Evolutionary conservation across 2,797 vertebrate species (phyloP).

Genomic region (Hippocampus kuda): DNA sequence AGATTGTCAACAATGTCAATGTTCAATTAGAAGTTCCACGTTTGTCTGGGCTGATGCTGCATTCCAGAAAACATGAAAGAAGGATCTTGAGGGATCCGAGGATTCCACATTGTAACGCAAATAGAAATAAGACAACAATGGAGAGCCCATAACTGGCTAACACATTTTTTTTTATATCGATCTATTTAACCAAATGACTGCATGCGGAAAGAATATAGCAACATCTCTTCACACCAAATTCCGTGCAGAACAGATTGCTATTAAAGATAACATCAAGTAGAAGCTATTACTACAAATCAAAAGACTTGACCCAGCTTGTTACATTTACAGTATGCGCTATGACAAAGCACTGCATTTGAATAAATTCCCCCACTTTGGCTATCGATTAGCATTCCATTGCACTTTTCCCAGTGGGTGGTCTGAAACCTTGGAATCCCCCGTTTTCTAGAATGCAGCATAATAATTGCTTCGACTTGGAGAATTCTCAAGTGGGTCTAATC

Average conservation of each 20-base stretch:
- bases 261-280: background rate
- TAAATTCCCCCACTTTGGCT: background rate
- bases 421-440: background rate
- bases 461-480: background rate
- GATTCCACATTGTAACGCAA: background rate
- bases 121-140: background rate
- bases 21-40: background rate
- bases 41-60: background rate
- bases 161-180: background rate
- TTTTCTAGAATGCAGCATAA: constrained; percentile 3
- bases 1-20: background rate
- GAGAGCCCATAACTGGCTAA: background rate
- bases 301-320: background rate
- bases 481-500: background rate
- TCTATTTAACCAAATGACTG: background rate
- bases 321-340: background rate
- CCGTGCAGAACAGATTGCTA: background rate
- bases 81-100: background rate
- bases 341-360: background rate
- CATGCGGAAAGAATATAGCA: background rate
- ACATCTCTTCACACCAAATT: background rate
- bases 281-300: background rate
- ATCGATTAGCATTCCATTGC: background rate
- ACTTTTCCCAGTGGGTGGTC: background rate
- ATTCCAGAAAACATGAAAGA: constrained; percentile 1